phyloP scores from a whole-genome alignment of 2,797 vertebrate species.

The Telmatherina bonti region DNA sequence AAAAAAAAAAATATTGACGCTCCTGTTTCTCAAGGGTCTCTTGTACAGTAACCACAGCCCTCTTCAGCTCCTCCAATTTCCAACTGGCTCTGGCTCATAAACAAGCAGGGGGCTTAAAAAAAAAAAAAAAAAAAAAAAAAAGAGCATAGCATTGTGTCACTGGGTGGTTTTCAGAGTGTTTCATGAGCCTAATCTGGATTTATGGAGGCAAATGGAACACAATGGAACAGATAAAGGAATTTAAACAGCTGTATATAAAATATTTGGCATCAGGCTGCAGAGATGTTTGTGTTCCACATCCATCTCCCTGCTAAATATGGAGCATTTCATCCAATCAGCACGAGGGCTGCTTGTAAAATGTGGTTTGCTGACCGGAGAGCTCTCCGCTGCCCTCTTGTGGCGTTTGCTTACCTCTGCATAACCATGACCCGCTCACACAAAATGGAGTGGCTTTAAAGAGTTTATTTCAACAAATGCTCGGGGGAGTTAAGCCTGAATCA shows the following conservation, averaged over 20 bases:
- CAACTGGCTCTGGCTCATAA: slow-evolving; percentile 45
- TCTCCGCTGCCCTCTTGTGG: slow-evolving; percentile 54
- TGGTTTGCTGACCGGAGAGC: neutral
- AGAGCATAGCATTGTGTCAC: slow-evolving; percentile 59
- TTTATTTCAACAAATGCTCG: slow-evolving; percentile 58
- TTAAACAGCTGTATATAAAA: neutral
- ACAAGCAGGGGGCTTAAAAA: slow-evolving; percentile 72
- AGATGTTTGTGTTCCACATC: neutral
- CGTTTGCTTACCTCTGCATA: neutral
- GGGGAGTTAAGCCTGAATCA: slow-evolving; percentile 38
- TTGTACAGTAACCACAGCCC: slow-evolving; percentile 26
- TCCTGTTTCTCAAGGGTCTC: slow-evolving; percentile 42
- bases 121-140: slow-evolving; percentile 74
- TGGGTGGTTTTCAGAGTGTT: slow-evolving; percentile 31
- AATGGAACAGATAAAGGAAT: neutral
- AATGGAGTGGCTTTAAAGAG: slow-evolving; percentile 45
- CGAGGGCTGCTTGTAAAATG: neutral
- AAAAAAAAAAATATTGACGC: neutral
- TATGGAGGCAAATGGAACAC: slow-evolving; percentile 16
- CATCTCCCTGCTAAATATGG: neutral
- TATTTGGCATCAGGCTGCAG: neutral
- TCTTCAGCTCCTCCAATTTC: neutral
- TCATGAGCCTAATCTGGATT: slow-evolving; percentile 50
- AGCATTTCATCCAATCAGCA: neutral
- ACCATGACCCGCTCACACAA: neutral